Conservation (phyloP, 2,888 invertebrate species). For the Lacanobia oleracea region DNA sequence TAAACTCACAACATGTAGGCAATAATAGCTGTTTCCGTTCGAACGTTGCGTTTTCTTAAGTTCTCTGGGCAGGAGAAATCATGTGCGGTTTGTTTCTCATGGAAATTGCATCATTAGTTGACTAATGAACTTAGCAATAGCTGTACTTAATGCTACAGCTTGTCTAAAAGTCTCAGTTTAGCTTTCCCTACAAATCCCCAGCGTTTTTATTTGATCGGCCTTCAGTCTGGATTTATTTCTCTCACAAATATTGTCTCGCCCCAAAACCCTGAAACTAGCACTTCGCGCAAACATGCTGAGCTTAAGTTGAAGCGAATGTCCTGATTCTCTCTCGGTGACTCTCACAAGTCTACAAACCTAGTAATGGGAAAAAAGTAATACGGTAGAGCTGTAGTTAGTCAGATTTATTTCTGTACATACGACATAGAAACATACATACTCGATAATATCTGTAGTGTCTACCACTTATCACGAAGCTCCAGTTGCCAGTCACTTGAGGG, state of each 20-base stretch:
- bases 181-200: background rate
- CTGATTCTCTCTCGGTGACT: constrained; percentile 19
- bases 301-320: constrained; percentile 1
- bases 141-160: background rate
- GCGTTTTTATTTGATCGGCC: background rate
- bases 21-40: constrained; percentile 77
- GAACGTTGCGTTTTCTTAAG: constrained; percentile 65
- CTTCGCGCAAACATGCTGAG: background rate
- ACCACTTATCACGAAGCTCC: constrained; percentile 40
- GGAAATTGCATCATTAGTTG: constrained; percentile 9
- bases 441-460: constrained; percentile 25
- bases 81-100: constrained; percentile 21
- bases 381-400: constrained; percentile 23
- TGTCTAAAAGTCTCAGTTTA: background rate
- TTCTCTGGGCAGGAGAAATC: constrained; percentile 50
- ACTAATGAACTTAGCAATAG: background rate
- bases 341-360: constrained; percentile 23
- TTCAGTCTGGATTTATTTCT: constrained; percentile 2
- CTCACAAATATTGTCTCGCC: background rate
- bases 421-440: constrained; percentile 31
- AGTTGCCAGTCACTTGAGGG: constrained; percentile 27
- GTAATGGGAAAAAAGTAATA: constrained; percentile 16
- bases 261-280: background rate
- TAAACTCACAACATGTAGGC: constrained; percentile 72
- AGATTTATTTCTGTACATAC: constrained; percentile 32